These are phyloP conservation scores for Heliconius nattereri DNA, from an alignment of 1,140 invertebrate genomes.

Conservation along the genomic window DNA sequence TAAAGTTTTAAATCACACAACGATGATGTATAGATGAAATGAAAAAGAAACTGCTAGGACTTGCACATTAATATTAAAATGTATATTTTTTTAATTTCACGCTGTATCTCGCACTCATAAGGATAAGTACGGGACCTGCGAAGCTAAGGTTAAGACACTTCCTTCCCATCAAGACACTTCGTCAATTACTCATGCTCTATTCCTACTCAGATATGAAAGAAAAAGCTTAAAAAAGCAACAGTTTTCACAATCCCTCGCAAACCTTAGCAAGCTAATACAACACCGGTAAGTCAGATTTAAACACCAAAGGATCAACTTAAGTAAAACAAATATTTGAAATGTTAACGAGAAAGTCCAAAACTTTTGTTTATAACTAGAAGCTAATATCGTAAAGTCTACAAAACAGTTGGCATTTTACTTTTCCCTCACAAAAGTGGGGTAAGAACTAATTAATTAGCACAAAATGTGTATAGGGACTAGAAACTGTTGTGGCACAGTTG, in stretches of 20 bases:
- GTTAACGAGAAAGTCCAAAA: slow-evolving; percentile 5
- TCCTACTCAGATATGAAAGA: no score
- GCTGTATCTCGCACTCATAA: no score
- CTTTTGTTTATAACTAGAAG: slow-evolving; percentile 14
- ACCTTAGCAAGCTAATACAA: background rate
- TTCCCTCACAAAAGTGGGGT: background rate
- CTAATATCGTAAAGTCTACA: background rate
- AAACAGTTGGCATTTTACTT: slow-evolving; percentile 9
- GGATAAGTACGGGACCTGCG: no score
- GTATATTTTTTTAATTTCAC: no score
- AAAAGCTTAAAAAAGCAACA: background rate
- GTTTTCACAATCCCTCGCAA: background rate
- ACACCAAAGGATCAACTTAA: background rate
- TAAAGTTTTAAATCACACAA: no score
- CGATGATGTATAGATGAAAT: no score
- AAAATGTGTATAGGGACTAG: background rate
- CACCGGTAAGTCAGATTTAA: background rate
- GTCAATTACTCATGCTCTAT: no score
- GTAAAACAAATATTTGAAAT: slow-evolving; percentile 11
- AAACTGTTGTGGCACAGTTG: no score
- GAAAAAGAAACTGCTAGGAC: no score
- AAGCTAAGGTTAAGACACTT: no score
- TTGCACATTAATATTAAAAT: no score
- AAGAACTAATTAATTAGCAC: slow-evolving; percentile 4
- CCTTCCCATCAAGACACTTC: no score